Evolutionary conservation across 2,797 vertebrate species (phyloP).

Genomic region (Furcifer pardalis): DNA sequence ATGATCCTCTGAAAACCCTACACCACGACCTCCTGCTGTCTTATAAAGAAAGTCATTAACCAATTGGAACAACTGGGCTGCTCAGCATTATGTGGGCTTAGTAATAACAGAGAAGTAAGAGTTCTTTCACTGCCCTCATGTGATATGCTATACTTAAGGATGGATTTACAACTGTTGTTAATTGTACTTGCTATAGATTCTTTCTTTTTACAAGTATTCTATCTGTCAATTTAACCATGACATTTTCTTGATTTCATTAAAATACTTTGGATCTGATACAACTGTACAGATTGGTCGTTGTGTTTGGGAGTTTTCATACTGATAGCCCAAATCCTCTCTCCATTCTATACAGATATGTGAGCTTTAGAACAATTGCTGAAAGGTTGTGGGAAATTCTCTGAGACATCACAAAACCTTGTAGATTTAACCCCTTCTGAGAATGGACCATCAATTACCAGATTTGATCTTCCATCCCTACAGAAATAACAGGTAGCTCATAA

Average conservation of each 20-base stretch:
- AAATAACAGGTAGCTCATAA: neutral
- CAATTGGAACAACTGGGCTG: neutral
- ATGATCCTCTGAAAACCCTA: neutral
- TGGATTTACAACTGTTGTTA: neutral
- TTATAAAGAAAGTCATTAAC: neutral
- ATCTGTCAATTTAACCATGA: neutral
- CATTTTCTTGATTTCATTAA: neutral
- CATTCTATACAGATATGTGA: neutral
- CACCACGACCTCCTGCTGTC: neutral
- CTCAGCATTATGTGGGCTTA: neutral
- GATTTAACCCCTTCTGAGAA: neutral
- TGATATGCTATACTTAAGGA: neutral
- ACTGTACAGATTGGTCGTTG: neutral
- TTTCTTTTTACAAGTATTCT: neutral
- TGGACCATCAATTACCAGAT: neutral
- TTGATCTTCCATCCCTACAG: neutral
- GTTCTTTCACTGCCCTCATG: neutral
- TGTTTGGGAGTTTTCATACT: neutral
- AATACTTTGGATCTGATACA: neutral
- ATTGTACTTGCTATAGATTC: neutral
- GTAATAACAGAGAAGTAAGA: neutral
- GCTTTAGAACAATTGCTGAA: neutral
- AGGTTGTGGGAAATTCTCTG: neutral
- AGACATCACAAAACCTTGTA: neutral
- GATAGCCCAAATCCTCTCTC: neutral